Percentiles rank a stretch among this genome's conserved stretches.
These are phyloP conservation scores for Heliangelus exortis DNA, from an alignment of 2,797 vertebrate genomes.

Conservation along the genomic window DNA sequence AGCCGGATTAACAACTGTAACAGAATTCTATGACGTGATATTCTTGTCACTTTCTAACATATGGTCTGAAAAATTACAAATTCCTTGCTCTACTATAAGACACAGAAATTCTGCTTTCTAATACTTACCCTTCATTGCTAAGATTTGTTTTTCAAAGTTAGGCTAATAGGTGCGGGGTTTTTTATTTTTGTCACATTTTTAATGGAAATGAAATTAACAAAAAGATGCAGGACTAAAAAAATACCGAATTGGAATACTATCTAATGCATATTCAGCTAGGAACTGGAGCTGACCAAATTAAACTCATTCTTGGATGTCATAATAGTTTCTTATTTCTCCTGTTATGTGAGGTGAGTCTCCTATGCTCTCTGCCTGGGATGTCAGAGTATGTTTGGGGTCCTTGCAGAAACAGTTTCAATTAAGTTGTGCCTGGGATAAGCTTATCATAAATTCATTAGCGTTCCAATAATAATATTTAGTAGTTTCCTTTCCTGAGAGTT, in stretches of 20 bases:
- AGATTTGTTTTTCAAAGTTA: background rate
- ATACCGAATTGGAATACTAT: background rate
- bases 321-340: background rate
- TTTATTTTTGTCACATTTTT: background rate
- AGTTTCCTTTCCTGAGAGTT: background rate
- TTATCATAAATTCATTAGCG: background rate
- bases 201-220: background rate
- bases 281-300: background rate
- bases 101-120: background rate
- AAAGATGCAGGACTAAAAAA: background rate
- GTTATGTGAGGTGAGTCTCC: background rate
- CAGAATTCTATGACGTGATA: background rate
- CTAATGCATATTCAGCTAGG: background rate
- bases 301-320: background rate
- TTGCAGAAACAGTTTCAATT: background rate
- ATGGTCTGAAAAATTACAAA: background rate
- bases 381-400: background rate
- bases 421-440: background rate
- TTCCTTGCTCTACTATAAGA: background rate
- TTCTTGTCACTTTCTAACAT: background rate
- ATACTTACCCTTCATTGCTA: background rate
- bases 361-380: background rate
- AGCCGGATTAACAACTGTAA: background rate
- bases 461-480: background rate
- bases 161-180: background rate